These are phyloP conservation scores for Ibidorhyncha struthersii DNA, from an alignment of 2,113 vertebrate species.

Conservation along the genomic window DNA sequence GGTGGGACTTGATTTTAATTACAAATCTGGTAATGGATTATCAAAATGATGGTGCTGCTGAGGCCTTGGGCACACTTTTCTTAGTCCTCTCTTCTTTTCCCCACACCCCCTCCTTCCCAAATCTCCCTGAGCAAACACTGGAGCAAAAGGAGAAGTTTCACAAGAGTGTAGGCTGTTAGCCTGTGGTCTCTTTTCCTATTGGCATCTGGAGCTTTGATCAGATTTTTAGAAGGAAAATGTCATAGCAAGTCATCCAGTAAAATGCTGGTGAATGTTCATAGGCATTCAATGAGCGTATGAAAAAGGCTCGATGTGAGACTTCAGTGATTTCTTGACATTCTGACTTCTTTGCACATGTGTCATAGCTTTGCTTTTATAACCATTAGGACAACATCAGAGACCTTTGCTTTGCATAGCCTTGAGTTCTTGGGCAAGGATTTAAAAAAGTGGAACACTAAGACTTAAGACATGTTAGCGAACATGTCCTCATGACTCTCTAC, in stretches of 20 bases:
- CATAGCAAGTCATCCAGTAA: not conserved
- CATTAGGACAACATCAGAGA: not conserved
- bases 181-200: not conserved
- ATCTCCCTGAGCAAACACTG: not conserved
- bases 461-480: not conserved
- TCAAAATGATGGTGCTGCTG: constrained; percentile 17
- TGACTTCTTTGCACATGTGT: not conserved
- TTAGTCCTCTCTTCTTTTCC: not conserved
- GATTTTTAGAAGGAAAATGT: constrained; percentile 18
- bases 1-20: constrained; percentile 52
- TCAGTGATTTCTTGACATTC: not conserved
- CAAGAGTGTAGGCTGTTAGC: not conserved
- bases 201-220: not conserved
- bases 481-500: constrained; percentile 10
- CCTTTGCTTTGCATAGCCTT: constrained; percentile 27
- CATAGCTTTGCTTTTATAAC: not conserved
- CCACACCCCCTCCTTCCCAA: not conserved
- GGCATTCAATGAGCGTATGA: not conserved
- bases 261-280: not conserved
- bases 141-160: not conserved
- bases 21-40: constrained; percentile 2
- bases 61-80: not conserved
- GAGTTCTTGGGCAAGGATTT: constrained; percentile 22
- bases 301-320: not conserved
- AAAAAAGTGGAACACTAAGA: not conserved